Percentiles rank a stretch among this genome's conserved stretches.
These are phyloP conservation scores for Bactericera cockerelli DNA, from an alignment of 1,140 invertebrate genomes.

Conservation along the genomic window DNA sequence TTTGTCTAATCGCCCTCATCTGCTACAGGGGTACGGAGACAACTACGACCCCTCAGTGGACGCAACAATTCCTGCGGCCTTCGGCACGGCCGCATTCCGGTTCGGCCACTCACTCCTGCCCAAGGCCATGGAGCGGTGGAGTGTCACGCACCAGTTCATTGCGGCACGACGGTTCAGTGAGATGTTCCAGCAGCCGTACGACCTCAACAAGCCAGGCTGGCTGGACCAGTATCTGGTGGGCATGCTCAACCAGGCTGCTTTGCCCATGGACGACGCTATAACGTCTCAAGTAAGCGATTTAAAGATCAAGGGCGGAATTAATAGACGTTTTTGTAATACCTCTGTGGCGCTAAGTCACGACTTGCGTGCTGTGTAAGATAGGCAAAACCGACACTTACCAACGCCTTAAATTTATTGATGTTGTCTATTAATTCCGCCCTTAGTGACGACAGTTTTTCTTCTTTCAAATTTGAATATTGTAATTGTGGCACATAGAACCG, in stretches of 20 bases:
- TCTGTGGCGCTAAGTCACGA: too few species aligned
- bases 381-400: too few species aligned
- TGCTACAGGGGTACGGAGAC: conserved; percentile 26
- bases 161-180: conserved; percentile 21
- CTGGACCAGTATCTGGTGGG: conserved; percentile 63
- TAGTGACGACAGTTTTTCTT: too few species aligned
- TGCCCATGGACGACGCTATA: conserved; percentile 67
- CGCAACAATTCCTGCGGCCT: conserved; percentile 44
- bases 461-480: too few species aligned
- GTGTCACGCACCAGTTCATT: conserved; percentile 19
- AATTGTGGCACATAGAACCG: too few species aligned
- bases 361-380: too few species aligned
- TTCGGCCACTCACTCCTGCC: conserved; percentile 43
- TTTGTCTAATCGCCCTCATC: too few species aligned
- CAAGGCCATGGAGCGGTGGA: conserved; percentile 21
- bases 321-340: too few species aligned
- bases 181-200: conserved; percentile 34
- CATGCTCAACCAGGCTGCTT: conserved; percentile 55
- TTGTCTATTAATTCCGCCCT: too few species aligned
- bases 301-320: too few species aligned
- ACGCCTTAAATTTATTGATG: too few species aligned
- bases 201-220: conserved; percentile 48
- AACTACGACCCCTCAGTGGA: conserved; percentile 47
- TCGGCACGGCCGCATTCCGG: conserved; percentile 44
- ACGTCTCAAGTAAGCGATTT: conserved; percentile 36